phyloP scores from a whole-genome alignment of 2,888 invertebrate species.

The Noctua comes region DNA sequence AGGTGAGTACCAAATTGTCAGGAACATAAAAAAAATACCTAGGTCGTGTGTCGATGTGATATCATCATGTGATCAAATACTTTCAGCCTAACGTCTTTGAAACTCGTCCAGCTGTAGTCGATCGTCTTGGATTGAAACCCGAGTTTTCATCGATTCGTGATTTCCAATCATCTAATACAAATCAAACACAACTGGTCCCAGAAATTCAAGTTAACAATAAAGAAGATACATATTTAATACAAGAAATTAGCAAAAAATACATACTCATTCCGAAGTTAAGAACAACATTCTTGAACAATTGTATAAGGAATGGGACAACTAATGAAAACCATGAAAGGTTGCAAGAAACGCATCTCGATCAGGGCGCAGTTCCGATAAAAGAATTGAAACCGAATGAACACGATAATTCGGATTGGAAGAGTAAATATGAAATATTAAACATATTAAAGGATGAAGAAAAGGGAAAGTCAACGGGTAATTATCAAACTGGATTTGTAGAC shows the following conservation, averaged over 20 bases:
- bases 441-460: constrained; percentile 79
- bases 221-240: constrained; percentile 75
- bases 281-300: constrained; percentile 62
- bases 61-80: constrained; percentile 4
- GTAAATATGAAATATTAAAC: constrained; percentile 85
- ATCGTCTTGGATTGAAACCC: constrained; percentile 34
- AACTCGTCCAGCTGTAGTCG: constrained; percentile 18
- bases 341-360: constrained; percentile 17
- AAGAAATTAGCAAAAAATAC: constrained; percentile 84
- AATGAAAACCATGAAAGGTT: constrained; percentile 22
- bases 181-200: constrained; percentile 54
- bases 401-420: constrained; percentile 82
- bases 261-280: constrained; percentile 84
- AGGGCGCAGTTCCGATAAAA: constrained; percentile 31
- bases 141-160: constrained; percentile 30
- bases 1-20: constrained; percentile 66
- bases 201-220: constrained; percentile 61
- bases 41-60: background rate
- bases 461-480: constrained; percentile 61
- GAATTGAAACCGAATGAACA: constrained; percentile 54
- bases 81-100: constrained; percentile 53
- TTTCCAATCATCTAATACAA: constrained; percentile 45
- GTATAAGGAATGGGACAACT: constrained; percentile 49
- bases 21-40: background rate
- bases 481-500: background rate